phyloP scores from a whole-genome alignment of 2,113 vertebrate species.

The Aegithalos caudatus region DNA sequence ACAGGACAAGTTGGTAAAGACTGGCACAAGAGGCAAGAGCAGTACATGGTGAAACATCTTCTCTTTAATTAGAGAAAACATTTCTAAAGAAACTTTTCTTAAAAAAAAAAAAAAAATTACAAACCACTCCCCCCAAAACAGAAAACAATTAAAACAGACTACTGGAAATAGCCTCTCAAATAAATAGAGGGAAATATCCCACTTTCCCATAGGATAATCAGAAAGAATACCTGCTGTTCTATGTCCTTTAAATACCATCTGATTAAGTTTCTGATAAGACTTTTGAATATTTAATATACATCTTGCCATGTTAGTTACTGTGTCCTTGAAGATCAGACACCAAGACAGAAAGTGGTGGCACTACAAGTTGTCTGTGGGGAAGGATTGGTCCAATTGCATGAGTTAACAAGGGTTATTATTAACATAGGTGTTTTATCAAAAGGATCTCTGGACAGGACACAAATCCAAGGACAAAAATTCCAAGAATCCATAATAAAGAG shows the following conservation, averaged over 20 bases:
- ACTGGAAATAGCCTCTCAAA: background rate
- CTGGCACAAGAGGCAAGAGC: background rate
- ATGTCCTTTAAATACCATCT: background rate
- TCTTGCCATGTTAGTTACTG: background rate
- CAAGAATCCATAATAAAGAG: background rate
- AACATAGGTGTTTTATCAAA: background rate
- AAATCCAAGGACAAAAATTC: background rate
- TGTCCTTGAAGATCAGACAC: background rate
- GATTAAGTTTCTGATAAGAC: background rate
- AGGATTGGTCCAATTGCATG: background rate
- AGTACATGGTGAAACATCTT: background rate
- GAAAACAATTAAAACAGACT: background rate
- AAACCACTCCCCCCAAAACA: background rate
- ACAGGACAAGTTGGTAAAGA: background rate
- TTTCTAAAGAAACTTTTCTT: background rate
- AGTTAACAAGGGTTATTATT: background rate
- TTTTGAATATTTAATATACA: background rate
- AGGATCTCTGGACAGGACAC: background rate
- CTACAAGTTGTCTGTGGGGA: background rate
- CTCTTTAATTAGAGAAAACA: background rate
- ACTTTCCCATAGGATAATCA: background rate
- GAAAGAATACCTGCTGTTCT: background rate
- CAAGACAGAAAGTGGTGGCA: background rate
- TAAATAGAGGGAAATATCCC: background rate
- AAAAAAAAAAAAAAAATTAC: background rate